Percentiles rank a stretch among this genome's conserved stretches.
Evolutionary conservation across 1,140 invertebrate genomes (phyloP).

Genomic region (Diachasmimorpha longicaudata): DNA sequence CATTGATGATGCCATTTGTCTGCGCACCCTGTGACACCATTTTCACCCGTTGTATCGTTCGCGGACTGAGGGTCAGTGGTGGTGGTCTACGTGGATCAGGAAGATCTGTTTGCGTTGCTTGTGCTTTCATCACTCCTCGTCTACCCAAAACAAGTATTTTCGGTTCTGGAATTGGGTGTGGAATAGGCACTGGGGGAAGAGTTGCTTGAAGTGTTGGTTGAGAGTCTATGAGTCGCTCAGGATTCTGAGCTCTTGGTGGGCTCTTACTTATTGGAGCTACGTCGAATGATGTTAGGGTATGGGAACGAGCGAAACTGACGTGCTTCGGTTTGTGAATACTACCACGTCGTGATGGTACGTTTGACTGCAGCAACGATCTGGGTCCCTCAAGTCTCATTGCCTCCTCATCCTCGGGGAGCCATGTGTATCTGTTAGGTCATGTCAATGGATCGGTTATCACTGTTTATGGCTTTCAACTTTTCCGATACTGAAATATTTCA

Average conservation of each 20-base stretch:
- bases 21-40: slow-evolving; percentile 90
- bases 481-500: slow-evolving; percentile 4
- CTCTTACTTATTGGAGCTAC: slow-evolving; percentile 64
- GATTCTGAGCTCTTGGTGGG: slow-evolving; percentile 67
- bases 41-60: slow-evolving; percentile 72
- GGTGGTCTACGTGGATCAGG: slow-evolving; percentile 69
- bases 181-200: slow-evolving; percentile 29
- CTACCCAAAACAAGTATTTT: slow-evolving; percentile 62
- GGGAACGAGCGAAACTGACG: slow-evolving; percentile 87
- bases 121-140: slow-evolving; percentile 86
- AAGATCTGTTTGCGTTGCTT: slow-evolving; percentile 90
- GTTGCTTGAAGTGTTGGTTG: slow-evolving; percentile 54
- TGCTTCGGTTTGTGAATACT: slow-evolving; percentile 76
- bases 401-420: slow-evolving; percentile 78
- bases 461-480: neutral
- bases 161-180: slow-evolving; percentile 59
- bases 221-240: slow-evolving; percentile 71
- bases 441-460: neutral
- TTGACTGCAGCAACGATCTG: slow-evolving; percentile 59
- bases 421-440: slow-evolving; percentile 65
- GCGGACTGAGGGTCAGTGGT: slow-evolving; percentile 79
- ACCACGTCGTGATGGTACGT: slow-evolving; percentile 51
- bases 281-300: slow-evolving; percentile 83
- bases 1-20: slow-evolving; percentile 78
- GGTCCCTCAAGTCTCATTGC: slow-evolving; percentile 73